Percentiles rank a stretch among this genome's conserved stretches.
Evolutionary conservation across 2,797 vertebrate genomes (phyloP).

Genomic region (Cichlasoma orientale): DNA sequence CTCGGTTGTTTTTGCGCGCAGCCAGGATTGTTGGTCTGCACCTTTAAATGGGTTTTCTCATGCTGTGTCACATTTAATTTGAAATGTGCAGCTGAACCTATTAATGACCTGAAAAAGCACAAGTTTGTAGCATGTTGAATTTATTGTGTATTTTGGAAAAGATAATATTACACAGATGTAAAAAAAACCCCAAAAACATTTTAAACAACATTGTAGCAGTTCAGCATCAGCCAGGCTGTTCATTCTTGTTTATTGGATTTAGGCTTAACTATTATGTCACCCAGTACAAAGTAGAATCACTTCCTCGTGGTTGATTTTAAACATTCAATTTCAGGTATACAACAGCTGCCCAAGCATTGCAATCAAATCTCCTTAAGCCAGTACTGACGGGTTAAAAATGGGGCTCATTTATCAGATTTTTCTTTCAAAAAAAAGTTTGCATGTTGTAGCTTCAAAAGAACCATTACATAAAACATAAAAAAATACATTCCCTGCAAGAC

Average conservation of each 20-base stretch:
- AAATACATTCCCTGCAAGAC: constrained; percentile 2
- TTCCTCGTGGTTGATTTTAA: constrained; percentile 17
- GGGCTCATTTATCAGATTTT: neutral
- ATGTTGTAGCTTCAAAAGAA: constrained; percentile 21
- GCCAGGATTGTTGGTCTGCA: neutral
- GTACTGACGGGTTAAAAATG: constrained; percentile 6
- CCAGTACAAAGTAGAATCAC: neutral
- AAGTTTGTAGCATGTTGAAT: constrained; percentile 4
- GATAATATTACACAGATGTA: neutral
- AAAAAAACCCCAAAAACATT: neutral
- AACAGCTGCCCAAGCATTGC: constrained; percentile 7
- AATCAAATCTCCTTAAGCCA: neutral
- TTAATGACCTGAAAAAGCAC: neutral
- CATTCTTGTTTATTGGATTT: neutral
- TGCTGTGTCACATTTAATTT: too few species aligned
- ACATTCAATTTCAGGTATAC: constrained; percentile 22
- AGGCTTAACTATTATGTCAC: neutral
- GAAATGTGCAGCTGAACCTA: neutral
- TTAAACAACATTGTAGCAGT: neutral
- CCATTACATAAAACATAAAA: constrained; percentile 25
- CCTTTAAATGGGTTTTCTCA: neutral
- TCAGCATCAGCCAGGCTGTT: neutral
- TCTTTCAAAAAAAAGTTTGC: neutral
- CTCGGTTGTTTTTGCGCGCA: neutral
- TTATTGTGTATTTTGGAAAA: constrained; percentile 25